Conservation (phyloP, 2,113 vertebrate species). For the Ginglymostoma cirratum region DNA sequence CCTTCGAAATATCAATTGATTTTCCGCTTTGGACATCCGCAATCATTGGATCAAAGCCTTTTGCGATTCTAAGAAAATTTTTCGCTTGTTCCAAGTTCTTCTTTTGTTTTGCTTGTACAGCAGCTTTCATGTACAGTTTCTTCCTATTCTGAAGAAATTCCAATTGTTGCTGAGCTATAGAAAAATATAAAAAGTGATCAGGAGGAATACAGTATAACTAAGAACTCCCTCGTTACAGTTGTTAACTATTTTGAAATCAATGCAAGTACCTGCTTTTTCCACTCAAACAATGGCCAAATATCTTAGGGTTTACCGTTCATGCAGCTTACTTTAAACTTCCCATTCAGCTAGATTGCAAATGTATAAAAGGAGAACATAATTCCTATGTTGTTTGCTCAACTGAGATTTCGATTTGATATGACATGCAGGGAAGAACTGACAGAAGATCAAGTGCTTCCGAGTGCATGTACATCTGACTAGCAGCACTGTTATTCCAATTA, state of each 20-base stretch:
- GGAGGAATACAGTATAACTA: neutral
- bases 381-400: neutral
- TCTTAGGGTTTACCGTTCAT: neutral
- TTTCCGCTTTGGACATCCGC: conserved; percentile 64
- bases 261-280: neutral
- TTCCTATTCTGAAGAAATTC: conserved; percentile 76
- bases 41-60: conserved; percentile 69
- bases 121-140: conserved; percentile 83
- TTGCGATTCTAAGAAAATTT: conserved; percentile 70
- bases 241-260: neutral
- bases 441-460: neutral
- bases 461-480: neutral
- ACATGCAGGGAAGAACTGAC: neutral
- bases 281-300: neutral
- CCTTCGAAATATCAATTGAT: conserved; percentile 68
- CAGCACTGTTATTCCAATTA: neutral
- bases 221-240: neutral
- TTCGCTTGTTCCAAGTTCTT: conserved; percentile 85
- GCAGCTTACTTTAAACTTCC: neutral
- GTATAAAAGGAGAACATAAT: neutral
- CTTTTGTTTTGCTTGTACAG: conserved; percentile 81
- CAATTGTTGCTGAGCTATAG: conserved; percentile 70
- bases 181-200: neutral
- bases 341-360: neutral
- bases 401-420: neutral